A percentile compares a stretch with the other conserved stretches of the same genome.
phyloP scores from a whole-genome alignment of 2,888 invertebrate genomes.

The Eupithecia abbreviata region DNA sequence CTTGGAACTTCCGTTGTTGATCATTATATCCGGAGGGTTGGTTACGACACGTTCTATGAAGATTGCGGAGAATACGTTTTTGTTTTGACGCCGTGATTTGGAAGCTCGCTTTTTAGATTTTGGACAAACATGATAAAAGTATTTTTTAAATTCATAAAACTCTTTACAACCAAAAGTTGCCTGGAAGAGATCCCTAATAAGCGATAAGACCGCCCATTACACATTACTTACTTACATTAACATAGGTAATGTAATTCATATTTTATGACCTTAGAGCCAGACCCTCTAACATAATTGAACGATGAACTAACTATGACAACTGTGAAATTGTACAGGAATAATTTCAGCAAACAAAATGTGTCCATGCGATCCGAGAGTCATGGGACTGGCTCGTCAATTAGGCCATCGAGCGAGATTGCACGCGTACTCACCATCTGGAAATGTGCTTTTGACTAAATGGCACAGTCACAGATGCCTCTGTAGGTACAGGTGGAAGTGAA shows the following conservation, averaged over 20 bases:
- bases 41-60: conserved; percentile 4
- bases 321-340: background rate
- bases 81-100: background rate
- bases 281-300: too few relatives aligned
- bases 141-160: too few relatives aligned
- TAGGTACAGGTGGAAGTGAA: conserved; percentile 28
- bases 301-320: background rate
- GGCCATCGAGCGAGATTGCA: conserved; percentile 48
- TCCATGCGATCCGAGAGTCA: conserved; percentile 35
- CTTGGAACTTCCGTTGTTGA: conserved; percentile 39
- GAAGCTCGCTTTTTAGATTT: background rate
- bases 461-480: conserved; percentile 37
- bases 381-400: conserved; percentile 49
- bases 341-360: background rate
- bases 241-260: too few relatives aligned
- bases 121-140: background rate
- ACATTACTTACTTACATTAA: too few relatives aligned
- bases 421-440: conserved; percentile 53
- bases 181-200: too few relatives aligned
- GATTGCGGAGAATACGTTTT: background rate
- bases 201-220: too few relatives aligned
- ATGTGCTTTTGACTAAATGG: conserved; percentile 49
- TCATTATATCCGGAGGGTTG: conserved; percentile 35
- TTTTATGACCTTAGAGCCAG: too few relatives aligned
- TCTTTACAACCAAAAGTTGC: too few relatives aligned